Evolutionary conservation across 2,113 vertebrate species (phyloP).

Genomic region (Lepus timidus): DNA sequence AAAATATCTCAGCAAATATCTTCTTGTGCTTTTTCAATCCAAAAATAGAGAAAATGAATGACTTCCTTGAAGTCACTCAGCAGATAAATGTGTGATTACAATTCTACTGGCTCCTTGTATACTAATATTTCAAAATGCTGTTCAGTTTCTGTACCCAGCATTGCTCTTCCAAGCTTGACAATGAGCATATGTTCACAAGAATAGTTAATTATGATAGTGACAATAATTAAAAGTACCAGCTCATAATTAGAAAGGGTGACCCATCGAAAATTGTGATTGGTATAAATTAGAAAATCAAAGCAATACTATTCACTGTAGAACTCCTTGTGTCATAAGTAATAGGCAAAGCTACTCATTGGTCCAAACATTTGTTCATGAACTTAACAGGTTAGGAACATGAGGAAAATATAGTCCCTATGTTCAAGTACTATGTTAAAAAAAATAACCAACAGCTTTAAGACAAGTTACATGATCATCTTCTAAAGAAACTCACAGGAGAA

Average conservation of each 20-base stretch:
- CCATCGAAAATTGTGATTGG: background rate
- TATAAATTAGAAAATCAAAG: background rate
- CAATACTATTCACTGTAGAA: background rate
- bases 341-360: background rate
- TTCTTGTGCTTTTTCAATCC: background rate
- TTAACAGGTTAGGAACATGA: background rate
- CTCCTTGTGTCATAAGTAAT: background rate
- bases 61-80: background rate
- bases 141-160: background rate
- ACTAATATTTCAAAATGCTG: background rate
- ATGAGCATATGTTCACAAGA: background rate
- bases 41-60: background rate
- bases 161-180: background rate
- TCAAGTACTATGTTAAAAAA: background rate
- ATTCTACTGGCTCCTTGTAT: background rate
- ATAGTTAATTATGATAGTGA: background rate
- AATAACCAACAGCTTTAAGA: background rate
- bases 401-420: background rate
- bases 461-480: background rate
- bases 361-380: background rate
- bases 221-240: background rate
- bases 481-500: background rate
- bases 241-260: background rate
- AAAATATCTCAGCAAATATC: background rate
- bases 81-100: background rate